phyloP scores from a whole-genome alignment of 2,797 vertebrate genomes.

The Melanogrammus aeglefinus region DNA sequence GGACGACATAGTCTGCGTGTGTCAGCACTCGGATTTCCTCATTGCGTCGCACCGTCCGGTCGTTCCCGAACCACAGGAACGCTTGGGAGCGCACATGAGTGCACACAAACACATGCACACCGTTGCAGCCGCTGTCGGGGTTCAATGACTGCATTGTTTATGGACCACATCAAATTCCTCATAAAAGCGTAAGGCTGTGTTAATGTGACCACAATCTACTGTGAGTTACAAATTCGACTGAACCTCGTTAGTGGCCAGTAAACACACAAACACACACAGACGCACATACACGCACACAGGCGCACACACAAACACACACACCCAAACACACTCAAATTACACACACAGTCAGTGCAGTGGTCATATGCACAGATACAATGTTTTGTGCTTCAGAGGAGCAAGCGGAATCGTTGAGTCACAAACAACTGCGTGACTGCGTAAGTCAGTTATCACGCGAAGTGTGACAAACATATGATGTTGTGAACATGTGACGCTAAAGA shows the following conservation, averaged over 20 bases:
- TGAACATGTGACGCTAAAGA: not conserved
- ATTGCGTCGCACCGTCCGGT: not conserved
- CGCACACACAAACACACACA: not conserved
- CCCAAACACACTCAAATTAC: not conserved
- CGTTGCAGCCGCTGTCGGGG: not conserved
- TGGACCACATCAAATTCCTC: not conserved
- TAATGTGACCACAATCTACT: too few species aligned
- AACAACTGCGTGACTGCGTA: not conserved
- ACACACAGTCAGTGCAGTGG: not conserved
- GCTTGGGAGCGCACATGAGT: not conserved
- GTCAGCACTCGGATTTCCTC: not conserved
- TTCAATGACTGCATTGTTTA: too few species aligned
- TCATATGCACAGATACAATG: too few species aligned
- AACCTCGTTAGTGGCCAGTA: too few species aligned
- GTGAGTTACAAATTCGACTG: too few species aligned
- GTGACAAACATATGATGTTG: not conserved
- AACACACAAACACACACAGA: not conserved
- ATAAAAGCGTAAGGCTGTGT: too few species aligned
- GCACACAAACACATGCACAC: not conserved
- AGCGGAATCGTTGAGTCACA: not conserved
- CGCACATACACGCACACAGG: not conserved
- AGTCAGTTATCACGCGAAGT: not conserved
- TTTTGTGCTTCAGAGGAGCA: not conserved
- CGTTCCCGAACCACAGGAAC: slow-evolving; percentile 3
- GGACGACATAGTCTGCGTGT: not conserved